These are phyloP conservation scores for Galeruca laticollis DNA, from an alignment of 2,888 invertebrate genomes.

Conservation along the genomic window DNA sequence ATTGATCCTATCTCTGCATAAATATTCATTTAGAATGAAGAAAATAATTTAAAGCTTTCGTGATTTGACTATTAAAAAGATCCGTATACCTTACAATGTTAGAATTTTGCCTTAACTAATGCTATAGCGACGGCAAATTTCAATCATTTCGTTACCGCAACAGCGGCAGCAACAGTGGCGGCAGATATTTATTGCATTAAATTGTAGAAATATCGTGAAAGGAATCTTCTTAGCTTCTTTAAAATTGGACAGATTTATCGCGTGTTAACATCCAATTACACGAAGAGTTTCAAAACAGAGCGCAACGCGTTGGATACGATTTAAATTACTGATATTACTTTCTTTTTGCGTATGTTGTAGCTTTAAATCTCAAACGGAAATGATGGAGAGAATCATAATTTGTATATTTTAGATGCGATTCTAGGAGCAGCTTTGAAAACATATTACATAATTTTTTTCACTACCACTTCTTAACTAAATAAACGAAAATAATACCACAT, in stretches of 20 bases:
- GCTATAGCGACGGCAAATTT: conserved; percentile 24
- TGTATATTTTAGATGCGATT: not conserved
- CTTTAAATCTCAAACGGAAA: conserved; percentile 25
- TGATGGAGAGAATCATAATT: conserved; percentile 4
- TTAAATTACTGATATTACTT: conserved; percentile 38
- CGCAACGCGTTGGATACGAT: conserved; percentile 30
- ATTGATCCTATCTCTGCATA: too few relatives aligned
- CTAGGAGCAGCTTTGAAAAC: not conserved
- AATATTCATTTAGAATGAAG: too few relatives aligned
- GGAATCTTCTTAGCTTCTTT: conserved; percentile 32
- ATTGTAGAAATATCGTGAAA: conserved; percentile 39
- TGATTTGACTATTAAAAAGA: too few relatives aligned
- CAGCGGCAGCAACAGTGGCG: conserved; percentile 16
- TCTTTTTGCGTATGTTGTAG: conserved; percentile 30
- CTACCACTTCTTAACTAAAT: not conserved
- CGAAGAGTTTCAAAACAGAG: conserved; percentile 36
- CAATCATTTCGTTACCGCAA: conserved; percentile 37
- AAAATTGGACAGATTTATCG: conserved; percentile 46
- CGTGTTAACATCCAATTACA: conserved; percentile 47
- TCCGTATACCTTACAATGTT: too few relatives aligned
- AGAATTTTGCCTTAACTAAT: not conserved
- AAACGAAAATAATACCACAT: not conserved
- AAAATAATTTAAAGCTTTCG: too few relatives aligned
- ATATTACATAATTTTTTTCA: conserved; percentile 1
- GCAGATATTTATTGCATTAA: conserved; percentile 41